Evolutionary conservation across 2,113 vertebrate genomes (phyloP).

Genomic region (Tenrec ecaudatus): DNA sequence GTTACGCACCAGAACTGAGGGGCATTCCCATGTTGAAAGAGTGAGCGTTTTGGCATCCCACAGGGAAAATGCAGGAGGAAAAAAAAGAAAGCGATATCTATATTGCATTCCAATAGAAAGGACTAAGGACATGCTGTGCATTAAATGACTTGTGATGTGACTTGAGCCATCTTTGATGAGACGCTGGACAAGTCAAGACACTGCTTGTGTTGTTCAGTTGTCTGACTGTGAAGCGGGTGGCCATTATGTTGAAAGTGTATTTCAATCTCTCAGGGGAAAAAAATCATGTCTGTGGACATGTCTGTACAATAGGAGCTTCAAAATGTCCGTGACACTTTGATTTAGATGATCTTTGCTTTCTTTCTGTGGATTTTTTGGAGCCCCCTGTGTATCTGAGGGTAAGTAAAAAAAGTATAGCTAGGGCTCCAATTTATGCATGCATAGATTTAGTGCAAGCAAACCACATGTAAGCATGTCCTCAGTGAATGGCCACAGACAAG

Average conservation of each 20-base stretch:
- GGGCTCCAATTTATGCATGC: no score
- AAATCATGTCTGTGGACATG: background rate
- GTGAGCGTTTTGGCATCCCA: background rate
- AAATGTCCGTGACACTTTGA: no score
- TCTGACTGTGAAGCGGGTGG: background rate
- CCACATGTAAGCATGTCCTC: no score
- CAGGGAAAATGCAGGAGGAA: background rate
- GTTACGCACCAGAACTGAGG: background rate
- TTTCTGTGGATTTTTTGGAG: no score
- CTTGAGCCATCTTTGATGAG: background rate
- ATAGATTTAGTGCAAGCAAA: no score
- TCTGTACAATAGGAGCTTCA: no score
- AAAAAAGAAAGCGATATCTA: background rate
- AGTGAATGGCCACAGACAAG: no score
- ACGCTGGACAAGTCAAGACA: background rate
- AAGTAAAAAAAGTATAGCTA: no score
- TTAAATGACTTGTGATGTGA: background rate
- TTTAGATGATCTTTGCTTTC: no score
- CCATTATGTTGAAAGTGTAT: background rate
- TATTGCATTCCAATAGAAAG: background rate
- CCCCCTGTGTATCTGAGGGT: no score
- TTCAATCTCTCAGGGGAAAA: background rate
- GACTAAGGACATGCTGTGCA: background rate
- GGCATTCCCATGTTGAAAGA: background rate
- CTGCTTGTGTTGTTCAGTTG: background rate